These are phyloP conservation scores for Epicampocera succincta DNA, from an alignment of 2,888 invertebrate genomes.

Conservation along the genomic window DNA sequence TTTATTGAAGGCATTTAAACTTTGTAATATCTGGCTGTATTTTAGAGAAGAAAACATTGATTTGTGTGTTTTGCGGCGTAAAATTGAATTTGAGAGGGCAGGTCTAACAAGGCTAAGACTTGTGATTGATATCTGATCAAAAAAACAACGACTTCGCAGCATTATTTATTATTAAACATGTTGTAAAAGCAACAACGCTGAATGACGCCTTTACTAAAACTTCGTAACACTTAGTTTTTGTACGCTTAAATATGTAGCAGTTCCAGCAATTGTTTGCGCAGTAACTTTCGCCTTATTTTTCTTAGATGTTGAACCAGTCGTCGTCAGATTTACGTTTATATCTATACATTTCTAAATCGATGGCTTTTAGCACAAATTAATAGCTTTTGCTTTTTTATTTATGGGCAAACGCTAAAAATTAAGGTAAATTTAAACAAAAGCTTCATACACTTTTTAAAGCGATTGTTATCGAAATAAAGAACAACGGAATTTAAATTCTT, in stretches of 20 bases:
- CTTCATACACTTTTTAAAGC: too few species aligned
- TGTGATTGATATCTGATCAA: slow-evolving; percentile 65
- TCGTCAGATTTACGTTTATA: too few species aligned
- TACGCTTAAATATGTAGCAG: slow-evolving; percentile 5
- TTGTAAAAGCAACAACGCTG: too few species aligned
- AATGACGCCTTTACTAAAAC: too few species aligned
- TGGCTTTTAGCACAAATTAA: too few species aligned
- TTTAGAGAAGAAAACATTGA: slow-evolving; percentile 48
- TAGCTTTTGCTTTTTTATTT: too few species aligned
- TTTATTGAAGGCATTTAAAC: slow-evolving; percentile 20
- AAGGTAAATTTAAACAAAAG: too few species aligned
- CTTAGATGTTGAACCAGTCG: slow-evolving; percentile 2
- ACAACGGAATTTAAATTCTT: too few species aligned
- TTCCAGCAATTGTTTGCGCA: slow-evolving; percentile 57
- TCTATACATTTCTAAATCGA: too few species aligned
- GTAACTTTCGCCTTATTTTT: slow-evolving; percentile 46
- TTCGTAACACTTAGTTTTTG: too few species aligned
- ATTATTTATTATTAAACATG: slow-evolving; percentile 9
- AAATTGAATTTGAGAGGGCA: slow-evolving; percentile 37
- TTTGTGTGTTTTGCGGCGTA: slow-evolving; percentile 36
- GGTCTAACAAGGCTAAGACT: slow-evolving; percentile 35
- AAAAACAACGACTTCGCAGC: slow-evolving; percentile 40
- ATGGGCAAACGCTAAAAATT: too few species aligned
- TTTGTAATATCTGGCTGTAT: slow-evolving; percentile 24
- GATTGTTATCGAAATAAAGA: too few species aligned